Evolutionary conservation across 2,888 invertebrate genomes (phyloP).

Genomic region (Hydraecia micacea): DNA sequence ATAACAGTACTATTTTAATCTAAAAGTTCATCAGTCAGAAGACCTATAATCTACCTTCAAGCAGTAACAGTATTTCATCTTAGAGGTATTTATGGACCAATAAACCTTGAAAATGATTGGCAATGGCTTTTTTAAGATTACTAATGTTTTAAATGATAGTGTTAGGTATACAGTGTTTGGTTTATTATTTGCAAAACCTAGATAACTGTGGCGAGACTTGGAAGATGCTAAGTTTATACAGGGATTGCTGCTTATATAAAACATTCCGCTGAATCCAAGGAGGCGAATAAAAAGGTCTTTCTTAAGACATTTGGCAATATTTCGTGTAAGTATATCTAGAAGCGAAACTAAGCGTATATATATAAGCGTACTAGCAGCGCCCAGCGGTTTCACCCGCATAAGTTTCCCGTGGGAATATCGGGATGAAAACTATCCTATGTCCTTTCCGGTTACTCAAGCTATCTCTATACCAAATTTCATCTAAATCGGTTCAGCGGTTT

Average conservation of each 20-base stretch:
- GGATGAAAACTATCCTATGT: too few relatives aligned
- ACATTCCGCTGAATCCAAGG: background rate
- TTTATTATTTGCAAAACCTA: conserved; percentile 1
- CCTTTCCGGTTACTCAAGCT: too few relatives aligned
- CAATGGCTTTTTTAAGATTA: background rate
- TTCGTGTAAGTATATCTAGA: background rate
- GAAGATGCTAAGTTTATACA: background rate
- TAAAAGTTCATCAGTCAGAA: background rate
- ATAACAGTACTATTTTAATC: background rate
- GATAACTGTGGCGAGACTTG: background rate
- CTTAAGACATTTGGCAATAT: background rate
- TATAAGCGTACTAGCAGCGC: too few relatives aligned
- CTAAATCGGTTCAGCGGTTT: too few relatives aligned
- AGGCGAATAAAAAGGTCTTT: background rate
- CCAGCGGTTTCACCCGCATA: too few relatives aligned
- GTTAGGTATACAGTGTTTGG: background rate
- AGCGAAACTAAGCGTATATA: background rate
- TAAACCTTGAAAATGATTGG: background rate
- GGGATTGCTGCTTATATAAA: background rate
- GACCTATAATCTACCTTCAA: background rate
- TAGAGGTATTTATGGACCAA: background rate
- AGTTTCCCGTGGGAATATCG: too few relatives aligned
- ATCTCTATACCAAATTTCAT: too few relatives aligned
- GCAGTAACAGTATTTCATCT: background rate
- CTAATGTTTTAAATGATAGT: background rate